These are phyloP conservation scores for Cephus spinipes DNA, from an alignment of 2,888 invertebrate genomes.

Conservation along the genomic window DNA sequence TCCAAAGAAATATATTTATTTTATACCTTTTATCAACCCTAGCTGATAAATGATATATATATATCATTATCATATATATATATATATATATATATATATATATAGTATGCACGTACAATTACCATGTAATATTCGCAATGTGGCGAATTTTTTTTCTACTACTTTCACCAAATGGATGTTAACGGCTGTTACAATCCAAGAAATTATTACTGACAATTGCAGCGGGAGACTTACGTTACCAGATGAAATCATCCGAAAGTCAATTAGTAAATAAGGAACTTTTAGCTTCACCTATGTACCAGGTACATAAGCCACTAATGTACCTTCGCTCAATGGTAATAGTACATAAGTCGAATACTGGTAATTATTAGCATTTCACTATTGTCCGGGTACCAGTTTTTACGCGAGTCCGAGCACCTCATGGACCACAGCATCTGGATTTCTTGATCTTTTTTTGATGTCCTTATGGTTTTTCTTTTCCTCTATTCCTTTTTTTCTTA, in stretches of 20 bases:
- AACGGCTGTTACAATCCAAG: neutral
- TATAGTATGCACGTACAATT: neutral
- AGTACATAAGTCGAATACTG: neutral
- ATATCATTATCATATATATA: too few relatives aligned
- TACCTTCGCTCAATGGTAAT: neutral
- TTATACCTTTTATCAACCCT: neutral
- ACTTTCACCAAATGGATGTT: neutral
- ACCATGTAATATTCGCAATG: neutral
- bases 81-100: too few relatives aligned
- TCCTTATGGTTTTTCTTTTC: slow-evolving; percentile 11
- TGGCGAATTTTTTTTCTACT: neutral
- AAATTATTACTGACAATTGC: neutral
- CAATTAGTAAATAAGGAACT: neutral
- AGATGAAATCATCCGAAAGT: neutral
- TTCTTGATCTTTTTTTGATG: slow-evolving; percentile 21
- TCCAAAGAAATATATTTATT: neutral
- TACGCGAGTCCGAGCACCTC: neutral
- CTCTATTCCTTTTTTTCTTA: slow-evolving; percentile 23
- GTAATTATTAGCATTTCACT: slow-evolving; percentile 53
- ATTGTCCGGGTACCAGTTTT: slow-evolving; percentile 32
- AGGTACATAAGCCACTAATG: neutral
- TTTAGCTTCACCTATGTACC: neutral
- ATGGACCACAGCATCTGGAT: slow-evolving; percentile 1
- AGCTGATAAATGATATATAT: too few relatives aligned
- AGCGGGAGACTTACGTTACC: neutral